Conservation (phyloP, 2,113 vertebrate species). For the Rafetus swinhoei region DNA sequence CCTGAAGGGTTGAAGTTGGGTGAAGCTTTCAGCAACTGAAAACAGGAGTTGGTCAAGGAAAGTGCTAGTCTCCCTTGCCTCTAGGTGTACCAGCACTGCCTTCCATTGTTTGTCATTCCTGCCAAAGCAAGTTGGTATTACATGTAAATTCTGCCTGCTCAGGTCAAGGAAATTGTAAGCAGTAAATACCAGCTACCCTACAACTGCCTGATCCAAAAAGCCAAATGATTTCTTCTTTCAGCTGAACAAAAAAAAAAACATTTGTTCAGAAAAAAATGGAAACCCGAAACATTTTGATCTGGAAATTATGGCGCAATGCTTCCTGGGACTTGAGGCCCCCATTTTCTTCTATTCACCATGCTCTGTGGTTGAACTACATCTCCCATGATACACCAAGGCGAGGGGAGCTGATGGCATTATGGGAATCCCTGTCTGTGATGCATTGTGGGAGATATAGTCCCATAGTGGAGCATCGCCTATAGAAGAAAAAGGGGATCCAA, state of each 20-base stretch:
- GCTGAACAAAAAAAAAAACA: accelerated
- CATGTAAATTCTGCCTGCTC: background rate
- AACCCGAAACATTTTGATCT: background rate
- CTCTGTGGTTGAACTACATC: background rate
- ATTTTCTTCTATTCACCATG: background rate
- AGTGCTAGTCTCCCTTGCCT: background rate
- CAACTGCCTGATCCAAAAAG: background rate
- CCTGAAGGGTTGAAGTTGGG: background rate
- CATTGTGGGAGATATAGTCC: background rate
- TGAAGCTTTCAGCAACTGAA: background rate
- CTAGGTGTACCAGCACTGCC: background rate
- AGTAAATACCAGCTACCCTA: background rate
- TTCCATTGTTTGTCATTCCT: background rate
- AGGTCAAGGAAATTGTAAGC: background rate
- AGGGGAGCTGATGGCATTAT: background rate
- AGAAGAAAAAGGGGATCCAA: background rate
- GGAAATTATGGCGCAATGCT: background rate
- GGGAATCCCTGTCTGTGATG: background rate
- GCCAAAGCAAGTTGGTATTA: background rate
- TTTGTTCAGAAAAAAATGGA: background rate
- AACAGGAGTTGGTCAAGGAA: background rate
- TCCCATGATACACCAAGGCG: background rate
- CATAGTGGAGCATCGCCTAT: background rate
- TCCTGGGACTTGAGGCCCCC: background rate
- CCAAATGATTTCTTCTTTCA: background rate